These are phyloP conservation scores for Apogon hyalosoma DNA, from an alignment of 2,797 vertebrate genomes.

Conservation along the genomic window DNA sequence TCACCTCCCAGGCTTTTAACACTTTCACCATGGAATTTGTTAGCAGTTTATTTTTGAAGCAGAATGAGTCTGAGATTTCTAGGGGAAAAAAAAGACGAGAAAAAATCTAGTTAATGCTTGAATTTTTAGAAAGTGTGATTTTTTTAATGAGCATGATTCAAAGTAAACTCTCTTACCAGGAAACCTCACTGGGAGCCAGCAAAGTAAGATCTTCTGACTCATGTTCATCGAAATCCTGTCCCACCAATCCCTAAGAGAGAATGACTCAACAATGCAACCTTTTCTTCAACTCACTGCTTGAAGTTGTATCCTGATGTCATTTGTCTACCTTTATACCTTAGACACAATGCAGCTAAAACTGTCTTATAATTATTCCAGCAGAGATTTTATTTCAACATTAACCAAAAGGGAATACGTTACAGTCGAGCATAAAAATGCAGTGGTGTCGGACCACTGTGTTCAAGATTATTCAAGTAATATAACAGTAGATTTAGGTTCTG, in stretches of 20 bases:
- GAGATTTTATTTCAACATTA: conserved; percentile 7
- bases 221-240: conserved; percentile 54
- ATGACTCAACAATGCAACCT: conserved; percentile 53
- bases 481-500: conserved; percentile 15
- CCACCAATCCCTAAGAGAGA: conserved; percentile 38
- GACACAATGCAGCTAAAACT: conserved; percentile 13
- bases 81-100: conserved; percentile 1
- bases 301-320: conserved; percentile 23
- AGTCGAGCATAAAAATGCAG: background rate
- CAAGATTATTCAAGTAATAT: conserved; percentile 16
- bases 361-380: background rate
- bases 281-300: conserved; percentile 43
- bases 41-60: conserved; percentile 26
- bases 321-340: conserved; percentile 9
- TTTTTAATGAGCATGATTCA: conserved; percentile 61
- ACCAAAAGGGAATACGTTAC: background rate
- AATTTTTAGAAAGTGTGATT: conserved; percentile 22
- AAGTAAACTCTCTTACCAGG: conserved; percentile 50
- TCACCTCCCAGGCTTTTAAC: conserved; percentile 46
- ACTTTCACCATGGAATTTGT: conserved; percentile 36
- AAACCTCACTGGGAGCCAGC: conserved; percentile 47
- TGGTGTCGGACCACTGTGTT: background rate
- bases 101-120: conserved; percentile 28
- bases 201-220: conserved; percentile 41
- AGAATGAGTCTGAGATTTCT: conserved; percentile 42